Evolutionary conservation across 1,140 invertebrate species (phyloP).

Genomic region (Tenebrio molitor): DNA sequence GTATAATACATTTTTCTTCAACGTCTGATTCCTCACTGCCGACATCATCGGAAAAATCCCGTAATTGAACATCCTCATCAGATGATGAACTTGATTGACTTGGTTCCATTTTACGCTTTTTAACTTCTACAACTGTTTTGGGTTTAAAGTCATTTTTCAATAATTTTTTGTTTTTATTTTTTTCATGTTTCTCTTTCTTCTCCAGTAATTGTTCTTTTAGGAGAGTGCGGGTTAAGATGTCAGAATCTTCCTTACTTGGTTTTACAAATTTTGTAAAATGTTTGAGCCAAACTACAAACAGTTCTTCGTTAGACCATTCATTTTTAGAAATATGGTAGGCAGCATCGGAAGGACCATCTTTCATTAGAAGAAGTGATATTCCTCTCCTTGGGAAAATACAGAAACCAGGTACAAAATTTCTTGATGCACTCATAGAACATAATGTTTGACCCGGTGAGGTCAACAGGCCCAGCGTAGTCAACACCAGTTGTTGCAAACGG

Average conservation of each 20-base stretch:
- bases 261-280: conserved; percentile 47
- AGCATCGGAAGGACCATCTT: conserved; percentile 22
- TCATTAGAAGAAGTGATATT: background rate
- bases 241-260: conserved; percentile 24
- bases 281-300: conserved; percentile 21
- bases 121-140: too few species aligned
- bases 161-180: background rate
- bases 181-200: background rate
- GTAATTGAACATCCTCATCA: too few species aligned
- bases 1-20: too few species aligned
- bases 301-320: background rate
- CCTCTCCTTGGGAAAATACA: conserved; percentile 62
- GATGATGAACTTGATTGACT: too few species aligned
- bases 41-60: too few species aligned
- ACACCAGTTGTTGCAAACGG: conserved; percentile 56
- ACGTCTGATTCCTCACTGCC: too few species aligned
- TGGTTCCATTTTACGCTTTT: too few species aligned
- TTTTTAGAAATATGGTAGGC: conserved; percentile 6
- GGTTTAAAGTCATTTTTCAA: too few species aligned
- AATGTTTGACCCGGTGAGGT: too few species aligned
- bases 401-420: conserved; percentile 61
- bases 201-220: too few species aligned
- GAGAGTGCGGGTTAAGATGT: conserved; percentile 44
- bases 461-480: conserved; percentile 61
- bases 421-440: conserved; percentile 62